Evolutionary conservation across 2,797 vertebrate species (phyloP).

Genomic region (Aulostomus chinensis): DNA sequence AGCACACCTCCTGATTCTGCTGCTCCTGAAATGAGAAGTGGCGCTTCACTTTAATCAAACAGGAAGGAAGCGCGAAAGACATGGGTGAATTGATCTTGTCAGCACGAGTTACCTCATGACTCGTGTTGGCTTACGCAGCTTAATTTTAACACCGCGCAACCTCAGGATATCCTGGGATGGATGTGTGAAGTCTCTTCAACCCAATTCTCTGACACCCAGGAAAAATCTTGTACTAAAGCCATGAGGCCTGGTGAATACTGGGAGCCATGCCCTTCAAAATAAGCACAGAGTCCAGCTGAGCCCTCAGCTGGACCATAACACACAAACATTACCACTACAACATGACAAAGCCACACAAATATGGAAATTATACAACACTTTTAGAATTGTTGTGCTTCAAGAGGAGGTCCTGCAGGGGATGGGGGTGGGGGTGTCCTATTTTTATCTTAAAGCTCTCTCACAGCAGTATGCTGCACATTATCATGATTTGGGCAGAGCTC

Average conservation of each 20-base stretch:
- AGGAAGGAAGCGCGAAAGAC: constrained; percentile 52
- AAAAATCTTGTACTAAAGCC: background rate
- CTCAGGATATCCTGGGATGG: constrained; percentile 10
- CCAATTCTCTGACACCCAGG: constrained; percentile 7
- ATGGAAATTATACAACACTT: constrained; percentile 21
- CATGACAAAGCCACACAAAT: constrained; percentile 7
- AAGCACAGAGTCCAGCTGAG: constrained; percentile 7
- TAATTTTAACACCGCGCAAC: constrained; percentile 21
- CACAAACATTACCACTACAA: background rate
- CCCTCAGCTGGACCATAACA: background rate
- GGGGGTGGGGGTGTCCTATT: constrained; percentile 76
- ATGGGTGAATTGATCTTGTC: constrained; percentile 42
- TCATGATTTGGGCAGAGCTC: constrained; percentile 42
- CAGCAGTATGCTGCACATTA: constrained; percentile 47
- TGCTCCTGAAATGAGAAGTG: constrained; percentile 5
- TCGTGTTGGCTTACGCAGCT: constrained; percentile 25
- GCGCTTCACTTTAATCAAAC: constrained; percentile 39
- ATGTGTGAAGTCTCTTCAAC: constrained; percentile 10
- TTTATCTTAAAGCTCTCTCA: constrained; percentile 71
- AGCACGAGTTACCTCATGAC: constrained; percentile 49
- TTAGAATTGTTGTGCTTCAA: too few species aligned
- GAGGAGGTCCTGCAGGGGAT: too few species aligned
- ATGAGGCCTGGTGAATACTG: background rate
- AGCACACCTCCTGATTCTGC: constrained; percentile 1
- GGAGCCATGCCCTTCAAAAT: constrained; percentile 3